phyloP scores from a whole-genome alignment of 1,140 invertebrate species.

The Nasonia longicornis region DNA sequence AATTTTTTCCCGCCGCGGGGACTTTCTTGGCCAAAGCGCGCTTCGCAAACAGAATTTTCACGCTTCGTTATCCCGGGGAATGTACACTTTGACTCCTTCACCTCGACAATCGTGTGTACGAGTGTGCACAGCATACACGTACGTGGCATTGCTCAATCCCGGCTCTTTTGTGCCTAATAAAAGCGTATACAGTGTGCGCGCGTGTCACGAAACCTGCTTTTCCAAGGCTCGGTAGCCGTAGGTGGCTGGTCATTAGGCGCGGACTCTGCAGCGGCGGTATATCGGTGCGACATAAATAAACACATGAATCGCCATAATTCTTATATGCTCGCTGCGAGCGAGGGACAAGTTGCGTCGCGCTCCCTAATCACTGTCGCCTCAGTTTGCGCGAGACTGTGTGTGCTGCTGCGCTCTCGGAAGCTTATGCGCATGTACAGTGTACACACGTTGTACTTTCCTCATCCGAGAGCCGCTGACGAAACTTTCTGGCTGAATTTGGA shows the following conservation, averaged over 20 bases:
- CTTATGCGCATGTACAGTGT: neutral
- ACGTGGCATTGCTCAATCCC: neutral
- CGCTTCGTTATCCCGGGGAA: neutral
- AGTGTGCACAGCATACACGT: neutral
- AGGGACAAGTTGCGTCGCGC: neutral
- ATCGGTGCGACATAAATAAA: slow-evolving; percentile 11
- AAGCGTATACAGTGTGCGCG: no score
- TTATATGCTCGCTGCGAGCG: neutral
- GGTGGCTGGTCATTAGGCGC: slow-evolving; percentile 24
- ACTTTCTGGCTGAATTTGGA: neutral
- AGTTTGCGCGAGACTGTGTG: neutral
- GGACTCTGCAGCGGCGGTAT: neutral
- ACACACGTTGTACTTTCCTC: neutral
- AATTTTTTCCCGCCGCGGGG: neutral
- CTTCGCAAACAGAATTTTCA: neutral
- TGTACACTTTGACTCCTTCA: slow-evolving; percentile 1
- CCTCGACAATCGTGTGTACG: neutral
- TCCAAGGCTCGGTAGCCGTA: slow-evolving; percentile 20
- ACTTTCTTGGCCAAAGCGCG: neutral
- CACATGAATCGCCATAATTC: slow-evolving; percentile 26
- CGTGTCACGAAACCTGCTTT: slow-evolving; percentile 27
- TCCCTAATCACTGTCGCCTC: slow-evolving; percentile 18
- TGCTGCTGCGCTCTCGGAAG: neutral
- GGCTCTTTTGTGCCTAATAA: slow-evolving; percentile 4
- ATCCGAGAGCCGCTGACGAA: neutral